Evolutionary conservation across 2,797 vertebrate species (phyloP), one percentile per base, ranked within the genome.

Genomic region (Synanceia verrucosa): DNA sequence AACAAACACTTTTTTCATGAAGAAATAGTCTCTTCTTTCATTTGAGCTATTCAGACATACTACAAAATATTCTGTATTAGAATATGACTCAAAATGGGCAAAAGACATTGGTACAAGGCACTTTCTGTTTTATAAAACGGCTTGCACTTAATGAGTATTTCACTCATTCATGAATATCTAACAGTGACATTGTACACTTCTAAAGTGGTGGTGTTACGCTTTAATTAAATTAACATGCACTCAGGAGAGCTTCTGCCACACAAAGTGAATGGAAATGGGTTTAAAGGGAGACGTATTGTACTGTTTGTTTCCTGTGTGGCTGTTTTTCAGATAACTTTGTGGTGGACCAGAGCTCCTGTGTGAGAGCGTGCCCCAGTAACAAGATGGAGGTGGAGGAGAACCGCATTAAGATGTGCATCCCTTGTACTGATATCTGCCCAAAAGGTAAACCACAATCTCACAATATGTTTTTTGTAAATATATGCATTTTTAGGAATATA

Each of bases 371-470:
- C 56, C 98, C 98, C 0, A 99, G 96, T 84, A 98, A 98, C 89
- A 99, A 99, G 90, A 99, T 99, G 97, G 98, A 99, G 78, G 95
- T 99, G 73, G 97, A 99, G 89, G 96, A 99, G 91, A 98, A 98
- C 76, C 96, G 95, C 6, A 95, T 98, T 73, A 99, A 99, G 87
- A 94, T 97, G 94, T 99, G 98, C 78, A 99, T 97, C 60, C 96
- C 97, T 62, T 99, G 98, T 83, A 97, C 97, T 19, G 97, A 98
- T 75, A 99, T 99, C 88, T 99, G 98, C 55, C 98, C 97, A 4
- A 99, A 99, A 98, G 98, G 98, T 99, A 87, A 85, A 89, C 8
- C 23, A 26, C 13, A 56, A 44, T 28, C 9, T 41, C 14, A 10
- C 19, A 36, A 46, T 46, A 55, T n/a, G n/a, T n/a, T n/a, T n/a